Evolutionary conservation across 2,888 invertebrate species (phyloP), one percentile per base, ranked within the genome.

Genomic region (Aphrophora alni): DNA sequence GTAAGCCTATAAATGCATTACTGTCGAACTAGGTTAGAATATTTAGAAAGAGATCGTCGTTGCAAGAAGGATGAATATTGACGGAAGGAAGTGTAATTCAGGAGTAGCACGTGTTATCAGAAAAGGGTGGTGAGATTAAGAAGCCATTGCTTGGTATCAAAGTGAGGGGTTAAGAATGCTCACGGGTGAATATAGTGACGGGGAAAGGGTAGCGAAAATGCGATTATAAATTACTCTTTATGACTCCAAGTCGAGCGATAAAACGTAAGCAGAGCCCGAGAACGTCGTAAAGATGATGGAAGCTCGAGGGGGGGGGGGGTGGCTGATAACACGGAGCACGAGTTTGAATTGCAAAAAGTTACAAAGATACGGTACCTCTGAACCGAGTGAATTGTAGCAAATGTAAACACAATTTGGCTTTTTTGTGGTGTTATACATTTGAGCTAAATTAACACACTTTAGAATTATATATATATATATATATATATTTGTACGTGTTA

Each of bases 181-280:
- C 14, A 59, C 4, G 21, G 59, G 21, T 59, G 59, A 59, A 59
- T 59, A 75, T 51, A 38, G 51, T 51, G 75, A 74, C 75, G 75
- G 24, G 44, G 73, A 71, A 76, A 76, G 80, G 80, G 80, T 81
- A 74, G 80, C 80, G 80, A 81, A 76, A 80, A 81, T 77, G 77
- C 80, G 80, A 81, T 81, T 81, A 81, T 81, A 81, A 81, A 81
- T 81, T 81, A 81, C 80, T 77, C 73, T 81, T 81, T 81, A 81
- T 81, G 80, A 81, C 80, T 81, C 80, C 38, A 77, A 77, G 80
- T 77, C 77, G 73, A 73, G 80, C 80, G 80, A 81, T 81, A 81
- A 76, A 76, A 68, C 76, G 59, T 76, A 68, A 76, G 76, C 76
- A 76, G 59, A 51, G 24, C 44, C 26, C 59, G 59, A 59, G 72